phyloP scores from a whole-genome alignment of 2,113 vertebrate species.

The Hypomesus transpacificus region DNA sequence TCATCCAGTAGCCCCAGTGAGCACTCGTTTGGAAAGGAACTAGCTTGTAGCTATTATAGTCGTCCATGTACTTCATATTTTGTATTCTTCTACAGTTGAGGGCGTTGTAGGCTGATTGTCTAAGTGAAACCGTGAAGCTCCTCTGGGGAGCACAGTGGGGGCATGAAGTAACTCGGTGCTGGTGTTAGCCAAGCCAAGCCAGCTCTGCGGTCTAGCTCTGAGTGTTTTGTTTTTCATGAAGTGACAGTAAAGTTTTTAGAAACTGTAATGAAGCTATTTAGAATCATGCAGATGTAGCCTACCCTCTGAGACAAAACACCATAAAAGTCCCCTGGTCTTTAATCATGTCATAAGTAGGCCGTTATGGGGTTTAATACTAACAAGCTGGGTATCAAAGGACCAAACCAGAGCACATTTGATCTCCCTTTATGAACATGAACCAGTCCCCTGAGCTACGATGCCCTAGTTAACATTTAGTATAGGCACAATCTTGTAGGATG shows the following conservation, averaged over 20 bases:
- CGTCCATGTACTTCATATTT: constrained; percentile 19
- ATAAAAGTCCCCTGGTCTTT: constrained; percentile 34
- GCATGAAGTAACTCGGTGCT: constrained; percentile 51
- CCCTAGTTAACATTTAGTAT: constrained; percentile 19
- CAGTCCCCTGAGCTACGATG: constrained; percentile 9
- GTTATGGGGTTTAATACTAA: constrained; percentile 35
- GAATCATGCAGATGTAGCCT: constrained; percentile 51
- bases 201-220: constrained; percentile 65
- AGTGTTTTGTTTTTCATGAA: constrained; percentile 66
- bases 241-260: constrained; percentile 58
- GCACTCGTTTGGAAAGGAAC: constrained; percentile 5
- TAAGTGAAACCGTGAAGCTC: constrained; percentile 58
- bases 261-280: constrained; percentile 65
- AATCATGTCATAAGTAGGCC: constrained; percentile 22
- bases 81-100: constrained; percentile 5
- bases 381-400: constrained; percentile 31
- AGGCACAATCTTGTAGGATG: not conserved
- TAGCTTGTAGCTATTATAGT: constrained; percentile 9
- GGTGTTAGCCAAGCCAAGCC: constrained; percentile 53
- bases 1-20: constrained; percentile 15
- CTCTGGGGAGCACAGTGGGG: constrained; percentile 48
- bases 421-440: constrained; percentile 20
- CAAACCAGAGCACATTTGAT: constrained; percentile 21
- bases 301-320: constrained; percentile 42
- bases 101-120: constrained; percentile 39